Evolutionary conservation across 1,140 invertebrate genomes (phyloP), one percentile per base, ranked within the genome.

Genomic region (Bicyclus anynana): DNA sequence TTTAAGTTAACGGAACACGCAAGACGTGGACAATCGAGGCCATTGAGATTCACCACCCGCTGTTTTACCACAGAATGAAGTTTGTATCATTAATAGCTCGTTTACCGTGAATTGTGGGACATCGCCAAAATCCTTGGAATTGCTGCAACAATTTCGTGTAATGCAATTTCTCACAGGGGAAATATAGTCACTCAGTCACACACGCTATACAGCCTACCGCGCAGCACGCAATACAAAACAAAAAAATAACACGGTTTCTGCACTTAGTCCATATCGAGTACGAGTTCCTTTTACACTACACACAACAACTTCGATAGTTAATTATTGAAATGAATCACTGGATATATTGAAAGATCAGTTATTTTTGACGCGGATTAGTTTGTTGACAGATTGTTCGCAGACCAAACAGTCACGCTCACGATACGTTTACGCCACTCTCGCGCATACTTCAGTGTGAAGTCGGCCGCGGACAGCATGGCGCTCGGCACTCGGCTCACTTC

Each of bases 361-460:
- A 80, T 74, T 76, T 78, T 74, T 73, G 77, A 77, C 73, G 63
- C 73, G 73, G 60, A 79, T 71, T 78, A 80, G 69, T 84, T 84
- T 86, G 84, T 87, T 87, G 84, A 87, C 84, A 86, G 83, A 77
- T 78, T 72, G 67, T 65, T 68, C 70, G 64, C 63, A 62, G 68
- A 72, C 68, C 67, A 73, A 62, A 72, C 73, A 62, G 44, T 42
- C 72, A 68, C n/a, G n/a, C n/a, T n/a, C n/a, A n/a, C n/a, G n/a
- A 85, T 73, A 84, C 79, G 84, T 87, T 80, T 72, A 77, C 74
- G 67, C 77, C 72, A 80, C 84, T 80, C 84, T 82, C 82, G 84
- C 84, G 82, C 84, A 84, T 74, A 70, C 71, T 77, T 67, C 74
- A 68, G 80, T 86, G 83, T 87, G 84, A 87, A 87, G 82, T 85